Conservation (phyloP, 2,888 invertebrate genomes). For the Amphiduros pacificus region DNA sequence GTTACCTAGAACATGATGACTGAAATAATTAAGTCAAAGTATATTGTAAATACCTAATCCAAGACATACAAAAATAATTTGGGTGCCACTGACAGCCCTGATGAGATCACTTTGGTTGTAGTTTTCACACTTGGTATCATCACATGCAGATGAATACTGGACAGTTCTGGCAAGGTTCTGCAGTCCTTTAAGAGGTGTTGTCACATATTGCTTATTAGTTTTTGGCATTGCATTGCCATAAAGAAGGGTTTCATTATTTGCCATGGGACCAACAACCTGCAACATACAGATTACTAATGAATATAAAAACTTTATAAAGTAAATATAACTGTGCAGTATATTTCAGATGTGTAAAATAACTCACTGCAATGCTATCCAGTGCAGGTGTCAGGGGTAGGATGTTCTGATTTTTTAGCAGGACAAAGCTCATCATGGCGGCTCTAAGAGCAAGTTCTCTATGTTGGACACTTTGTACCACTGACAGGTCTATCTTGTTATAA, state of each 20-base stretch:
- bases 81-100: constrained; percentile 7
- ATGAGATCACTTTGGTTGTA: constrained; percentile 3
- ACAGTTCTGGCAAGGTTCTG: constrained; percentile 10
- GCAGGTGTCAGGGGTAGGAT: constrained; percentile 29
- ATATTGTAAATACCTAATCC: constrained; percentile 17
- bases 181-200: constrained; percentile 26
- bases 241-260: constrained; percentile 23
- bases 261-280: constrained; percentile 35
- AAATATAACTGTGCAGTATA: not conserved
- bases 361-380: constrained; percentile 15
- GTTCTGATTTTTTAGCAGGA: constrained; percentile 36
- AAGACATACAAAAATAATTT: constrained; percentile 25
- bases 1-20: not conserved
- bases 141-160: constrained; percentile 23
- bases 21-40: not conserved
- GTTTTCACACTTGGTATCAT: constrained; percentile 12
- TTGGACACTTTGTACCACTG: constrained; percentile 24
- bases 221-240: constrained; percentile 33
- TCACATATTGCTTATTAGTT: constrained; percentile 17
- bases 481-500: constrained; percentile 31
- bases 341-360: not conserved
- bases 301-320: not conserved
- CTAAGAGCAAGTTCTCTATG: constrained; percentile 35
- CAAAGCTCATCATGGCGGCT: constrained; percentile 40
- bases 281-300: not conserved